Conservation (phyloP, 2,888 invertebrate species). For the Oligia latruncula region DNA sequence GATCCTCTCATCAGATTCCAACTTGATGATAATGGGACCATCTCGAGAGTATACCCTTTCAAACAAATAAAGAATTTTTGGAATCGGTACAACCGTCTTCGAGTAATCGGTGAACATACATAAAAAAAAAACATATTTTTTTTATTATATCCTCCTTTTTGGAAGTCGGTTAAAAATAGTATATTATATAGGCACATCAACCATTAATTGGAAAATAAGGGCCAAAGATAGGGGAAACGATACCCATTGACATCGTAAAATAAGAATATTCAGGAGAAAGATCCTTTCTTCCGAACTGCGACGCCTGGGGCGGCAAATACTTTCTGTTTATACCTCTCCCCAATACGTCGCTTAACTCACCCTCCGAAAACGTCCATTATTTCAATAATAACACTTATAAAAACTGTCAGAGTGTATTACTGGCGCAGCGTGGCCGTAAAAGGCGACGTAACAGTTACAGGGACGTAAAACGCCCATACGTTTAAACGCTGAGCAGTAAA, state of each 20-base stretch:
- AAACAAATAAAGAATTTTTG: too few species aligned
- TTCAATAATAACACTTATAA: conserved; percentile 64
- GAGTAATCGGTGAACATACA: too few species aligned
- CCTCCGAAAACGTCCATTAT: conserved; percentile 49
- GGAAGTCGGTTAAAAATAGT: neutral
- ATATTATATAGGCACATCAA: neutral
- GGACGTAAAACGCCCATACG: conserved; percentile 76
- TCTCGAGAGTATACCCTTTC: too few species aligned
- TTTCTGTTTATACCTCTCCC: conserved; percentile 14
- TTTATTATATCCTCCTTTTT: too few species aligned
- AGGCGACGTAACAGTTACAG: conserved; percentile 62
- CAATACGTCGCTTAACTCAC: conserved; percentile 3
- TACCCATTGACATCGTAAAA: conserved; percentile 12
- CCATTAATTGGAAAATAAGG: neutral
- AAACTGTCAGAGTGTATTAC: conserved; percentile 64
- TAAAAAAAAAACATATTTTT: too few species aligned
- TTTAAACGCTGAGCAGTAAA: conserved; percentile 75
- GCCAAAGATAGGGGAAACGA: neutral
- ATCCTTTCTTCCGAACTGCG: conserved; percentile 11
- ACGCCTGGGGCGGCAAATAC: neutral
- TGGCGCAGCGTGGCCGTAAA: conserved; percentile 66
- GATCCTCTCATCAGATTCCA: too few species aligned
- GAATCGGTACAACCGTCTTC: too few species aligned
- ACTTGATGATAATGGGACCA: too few species aligned
- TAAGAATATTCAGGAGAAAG: neutral